These are phyloP conservation scores for Typhlomys cinereus DNA, from an alignment of 2,113 vertebrate species.

Conservation along the genomic window DNA sequence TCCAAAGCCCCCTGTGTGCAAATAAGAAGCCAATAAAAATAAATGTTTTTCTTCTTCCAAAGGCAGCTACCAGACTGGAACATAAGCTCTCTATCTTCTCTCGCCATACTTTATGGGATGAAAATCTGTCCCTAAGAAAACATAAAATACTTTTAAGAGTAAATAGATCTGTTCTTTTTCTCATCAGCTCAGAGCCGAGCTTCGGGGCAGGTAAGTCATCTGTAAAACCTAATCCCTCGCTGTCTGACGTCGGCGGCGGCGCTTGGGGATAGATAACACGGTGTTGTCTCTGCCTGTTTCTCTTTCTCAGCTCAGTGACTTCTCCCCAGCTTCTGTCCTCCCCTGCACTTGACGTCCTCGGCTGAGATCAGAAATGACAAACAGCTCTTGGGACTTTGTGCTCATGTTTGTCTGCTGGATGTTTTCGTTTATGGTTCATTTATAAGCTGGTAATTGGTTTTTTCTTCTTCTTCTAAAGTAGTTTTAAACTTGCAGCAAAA, in stretches of 20 bases:
- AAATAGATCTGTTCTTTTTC: slow-evolving; percentile 21
- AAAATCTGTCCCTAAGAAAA: slow-evolving; percentile 59
- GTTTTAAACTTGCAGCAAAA: background rate
- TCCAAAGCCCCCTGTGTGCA: background rate
- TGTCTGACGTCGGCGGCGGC: slow-evolving; percentile 50
- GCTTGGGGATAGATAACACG: slow-evolving; percentile 48
- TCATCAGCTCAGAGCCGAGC: background rate
- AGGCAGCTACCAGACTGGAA: slow-evolving; percentile 65
- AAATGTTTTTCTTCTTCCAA: slow-evolving; percentile 47
- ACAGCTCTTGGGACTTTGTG: background rate
- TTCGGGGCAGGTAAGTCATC: slow-evolving; percentile 62
- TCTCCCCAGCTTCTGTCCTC: background rate
- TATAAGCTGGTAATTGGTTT: slow-evolving; percentile 31
- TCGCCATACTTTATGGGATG: slow-evolving; percentile 60
- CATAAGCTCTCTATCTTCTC: slow-evolving; percentile 74
- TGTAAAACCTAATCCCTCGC: slow-evolving; percentile 47
- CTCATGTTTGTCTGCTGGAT: background rate
- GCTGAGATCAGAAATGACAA: slow-evolving; percentile 42
- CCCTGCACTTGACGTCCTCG: slow-evolving; percentile 12
- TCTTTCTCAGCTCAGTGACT: slow-evolving; percentile 57
- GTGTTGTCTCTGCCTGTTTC: slow-evolving; percentile 19
- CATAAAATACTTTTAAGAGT: background rate
- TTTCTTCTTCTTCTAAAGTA: background rate
- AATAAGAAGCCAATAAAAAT: slow-evolving; percentile 45
- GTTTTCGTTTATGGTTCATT: slow-evolving; percentile 6